These are phyloP conservation scores for Hucho hucho DNA, from an alignment of 2,113 vertebrate species.

Conservation along the genomic window DNA sequence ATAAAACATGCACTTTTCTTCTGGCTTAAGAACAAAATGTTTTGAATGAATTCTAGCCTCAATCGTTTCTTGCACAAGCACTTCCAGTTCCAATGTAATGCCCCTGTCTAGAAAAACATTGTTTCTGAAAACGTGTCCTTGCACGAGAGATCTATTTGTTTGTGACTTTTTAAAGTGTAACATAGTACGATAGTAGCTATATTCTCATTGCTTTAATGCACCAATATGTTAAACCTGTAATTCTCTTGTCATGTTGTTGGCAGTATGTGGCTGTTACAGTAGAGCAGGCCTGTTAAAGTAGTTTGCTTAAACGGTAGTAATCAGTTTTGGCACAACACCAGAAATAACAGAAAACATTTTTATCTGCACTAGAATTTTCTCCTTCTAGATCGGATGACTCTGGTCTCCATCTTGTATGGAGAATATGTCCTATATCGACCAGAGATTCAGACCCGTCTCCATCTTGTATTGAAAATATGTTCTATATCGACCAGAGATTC, in stretches of 20 bases:
- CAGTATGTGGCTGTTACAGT: background rate
- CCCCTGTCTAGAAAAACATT: background rate
- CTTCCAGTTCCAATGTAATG: background rate
- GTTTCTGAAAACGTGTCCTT: conserved; percentile 17
- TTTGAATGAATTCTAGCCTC: conserved; percentile 8
- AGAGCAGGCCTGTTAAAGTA: background rate
- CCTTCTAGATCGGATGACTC: background rate
- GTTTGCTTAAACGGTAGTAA: background rate
- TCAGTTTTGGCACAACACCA: background rate
- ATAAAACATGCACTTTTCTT: conserved; percentile 33
- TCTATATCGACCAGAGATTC: background rate
- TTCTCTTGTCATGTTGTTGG: background rate
- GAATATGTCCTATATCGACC: background rate
- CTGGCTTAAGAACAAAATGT: conserved; percentile 47
- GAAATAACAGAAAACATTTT: background rate
- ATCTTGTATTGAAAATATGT: background rate
- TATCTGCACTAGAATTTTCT: background rate
- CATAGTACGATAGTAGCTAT: conserved; percentile 30
- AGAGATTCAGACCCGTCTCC: background rate
- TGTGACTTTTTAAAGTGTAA: conserved; percentile 30
- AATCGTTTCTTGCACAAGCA: background rate
- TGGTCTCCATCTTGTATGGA: background rate
- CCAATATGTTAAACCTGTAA: conserved; percentile 12
- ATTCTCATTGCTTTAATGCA: conserved; percentile 19
- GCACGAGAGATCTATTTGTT: conserved; percentile 38